A percentile compares a stretch with the other conserved stretches of the same genome.
Evolutionary conservation across 2,113 vertebrate species (phyloP).

Genomic region (Siniperca chuatsi): DNA sequence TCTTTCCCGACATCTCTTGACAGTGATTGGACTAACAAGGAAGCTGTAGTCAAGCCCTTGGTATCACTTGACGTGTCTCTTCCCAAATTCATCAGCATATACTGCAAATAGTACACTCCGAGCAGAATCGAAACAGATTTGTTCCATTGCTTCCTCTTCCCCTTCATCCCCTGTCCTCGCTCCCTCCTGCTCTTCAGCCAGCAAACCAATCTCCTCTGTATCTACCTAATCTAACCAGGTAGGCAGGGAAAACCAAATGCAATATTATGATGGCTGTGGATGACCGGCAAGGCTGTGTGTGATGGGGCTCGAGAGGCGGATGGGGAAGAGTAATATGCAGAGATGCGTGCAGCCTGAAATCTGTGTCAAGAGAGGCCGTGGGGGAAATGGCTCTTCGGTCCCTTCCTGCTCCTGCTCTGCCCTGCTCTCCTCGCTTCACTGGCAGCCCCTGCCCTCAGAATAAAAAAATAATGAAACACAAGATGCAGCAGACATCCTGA

Average conservation of each 20-base stretch:
- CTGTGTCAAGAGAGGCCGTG: constrained; percentile 53
- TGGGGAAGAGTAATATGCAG: constrained; percentile 43
- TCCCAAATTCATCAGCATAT: constrained; percentile 34
- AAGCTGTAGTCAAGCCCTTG: constrained; percentile 22
- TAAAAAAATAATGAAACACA: constrained; percentile 53
- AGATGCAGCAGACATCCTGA: constrained; percentile 44
- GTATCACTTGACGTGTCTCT: constrained; percentile 35
- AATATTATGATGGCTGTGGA: constrained; percentile 40
- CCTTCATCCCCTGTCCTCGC: constrained; percentile 8
- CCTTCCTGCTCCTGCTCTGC: constrained; percentile 27
- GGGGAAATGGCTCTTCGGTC: constrained; percentile 37
- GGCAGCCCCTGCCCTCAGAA: constrained; percentile 20
- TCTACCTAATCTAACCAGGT: constrained; percentile 39
- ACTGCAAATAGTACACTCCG: constrained; percentile 4
- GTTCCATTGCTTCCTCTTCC: background rate
- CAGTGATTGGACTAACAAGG: constrained; percentile 68
- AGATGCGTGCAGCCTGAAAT: constrained; percentile 48
- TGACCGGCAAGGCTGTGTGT: constrained; percentile 28
- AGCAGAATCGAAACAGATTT: constrained; percentile 48
- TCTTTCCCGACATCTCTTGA: constrained; percentile 25
- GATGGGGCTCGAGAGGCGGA: constrained; percentile 36
- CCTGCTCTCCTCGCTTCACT: constrained; percentile 11
- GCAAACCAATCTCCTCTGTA: constrained; percentile 47
- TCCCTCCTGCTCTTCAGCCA: constrained; percentile 8
- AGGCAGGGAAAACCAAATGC: constrained; percentile 30